Evolutionary conservation across 2,113 vertebrate genomes (phyloP).

Genomic region (Pelecanus crispus): DNA sequence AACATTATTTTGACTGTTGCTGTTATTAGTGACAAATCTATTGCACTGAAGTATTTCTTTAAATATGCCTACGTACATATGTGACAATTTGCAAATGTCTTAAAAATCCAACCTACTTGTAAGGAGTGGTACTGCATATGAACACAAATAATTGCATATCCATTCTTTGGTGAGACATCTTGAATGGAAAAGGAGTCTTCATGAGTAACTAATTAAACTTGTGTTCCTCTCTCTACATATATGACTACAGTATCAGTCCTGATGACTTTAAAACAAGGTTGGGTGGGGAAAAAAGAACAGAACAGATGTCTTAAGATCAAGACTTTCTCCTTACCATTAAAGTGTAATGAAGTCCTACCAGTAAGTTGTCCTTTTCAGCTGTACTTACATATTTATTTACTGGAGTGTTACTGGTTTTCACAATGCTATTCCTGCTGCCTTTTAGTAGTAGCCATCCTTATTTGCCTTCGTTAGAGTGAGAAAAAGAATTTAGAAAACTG

Average conservation of each 20-base stretch:
- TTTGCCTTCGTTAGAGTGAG: neutral
- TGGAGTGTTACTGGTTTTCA: neutral
- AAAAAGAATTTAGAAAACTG: neutral
- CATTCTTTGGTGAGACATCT: neutral
- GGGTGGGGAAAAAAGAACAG: fast-evolving
- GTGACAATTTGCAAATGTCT: neutral
- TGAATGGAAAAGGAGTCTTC: neutral
- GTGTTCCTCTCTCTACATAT: neutral
- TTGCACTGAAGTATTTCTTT: neutral
- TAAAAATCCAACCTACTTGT: neutral
- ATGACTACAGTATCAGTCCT: neutral
- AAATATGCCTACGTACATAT: neutral
- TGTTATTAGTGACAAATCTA: neutral
- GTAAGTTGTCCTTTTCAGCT: neutral
- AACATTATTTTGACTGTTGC: neutral
- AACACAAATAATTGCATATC: neutral
- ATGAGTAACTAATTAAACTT: neutral
- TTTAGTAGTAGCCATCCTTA: neutral
- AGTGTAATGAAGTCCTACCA: neutral
- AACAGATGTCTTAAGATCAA: neutral
- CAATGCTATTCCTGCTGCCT: neutral
- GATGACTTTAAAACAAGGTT: neutral
- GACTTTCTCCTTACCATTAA: neutral
- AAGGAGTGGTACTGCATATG: neutral
- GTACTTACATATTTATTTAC: neutral